Percentiles rank a stretch among this genome's conserved stretches.
Evolutionary conservation across 1,140 invertebrate genomes (phyloP).

Genomic region (Caenorhabditis briggsae): DNA sequence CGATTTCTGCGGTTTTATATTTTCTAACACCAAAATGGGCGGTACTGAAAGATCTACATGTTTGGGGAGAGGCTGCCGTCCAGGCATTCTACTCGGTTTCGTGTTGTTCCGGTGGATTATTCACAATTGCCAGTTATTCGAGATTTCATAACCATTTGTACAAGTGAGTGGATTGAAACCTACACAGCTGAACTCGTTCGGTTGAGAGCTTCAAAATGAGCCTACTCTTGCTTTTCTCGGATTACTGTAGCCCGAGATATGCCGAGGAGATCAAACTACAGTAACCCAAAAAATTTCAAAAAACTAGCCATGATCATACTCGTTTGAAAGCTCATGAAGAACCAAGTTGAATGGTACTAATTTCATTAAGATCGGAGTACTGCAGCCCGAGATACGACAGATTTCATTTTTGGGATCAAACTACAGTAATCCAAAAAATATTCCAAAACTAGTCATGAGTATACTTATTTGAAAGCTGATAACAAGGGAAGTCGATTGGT

Average conservation of each 20-base stretch:
- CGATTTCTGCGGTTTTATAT: slow-evolving; percentile 85
- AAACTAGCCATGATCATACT: not conserved
- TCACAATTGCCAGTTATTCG: slow-evolving; percentile 82
- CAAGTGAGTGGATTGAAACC: slow-evolving; percentile 79
- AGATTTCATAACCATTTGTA: slow-evolving; percentile 82
- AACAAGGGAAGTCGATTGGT: too few species aligned
- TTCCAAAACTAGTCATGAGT: too few species aligned
- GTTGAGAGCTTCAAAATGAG: too few species aligned
- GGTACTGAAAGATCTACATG: slow-evolving; percentile 78
- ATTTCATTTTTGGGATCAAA: too few species aligned
- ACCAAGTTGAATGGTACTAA: too few species aligned
- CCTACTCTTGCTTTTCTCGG: not conserved
- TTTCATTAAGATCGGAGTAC: too few species aligned
- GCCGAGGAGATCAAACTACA: too few species aligned
- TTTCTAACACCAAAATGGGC: slow-evolving; percentile 89
- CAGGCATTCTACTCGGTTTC: slow-evolving; percentile 81
- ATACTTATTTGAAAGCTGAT: too few species aligned
- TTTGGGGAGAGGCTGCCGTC: slow-evolving; percentile 81
- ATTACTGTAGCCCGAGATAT: not conserved
- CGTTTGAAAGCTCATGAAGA: not conserved
- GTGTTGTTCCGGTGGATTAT: slow-evolving; percentile 81
- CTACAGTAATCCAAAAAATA: too few species aligned
- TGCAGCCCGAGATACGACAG: too few species aligned
- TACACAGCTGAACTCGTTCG: too few species aligned
- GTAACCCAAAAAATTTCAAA: too few species aligned